phyloP scores from a whole-genome alignment of 1,140 invertebrate species.

The Nautilus pompilius region DNA sequence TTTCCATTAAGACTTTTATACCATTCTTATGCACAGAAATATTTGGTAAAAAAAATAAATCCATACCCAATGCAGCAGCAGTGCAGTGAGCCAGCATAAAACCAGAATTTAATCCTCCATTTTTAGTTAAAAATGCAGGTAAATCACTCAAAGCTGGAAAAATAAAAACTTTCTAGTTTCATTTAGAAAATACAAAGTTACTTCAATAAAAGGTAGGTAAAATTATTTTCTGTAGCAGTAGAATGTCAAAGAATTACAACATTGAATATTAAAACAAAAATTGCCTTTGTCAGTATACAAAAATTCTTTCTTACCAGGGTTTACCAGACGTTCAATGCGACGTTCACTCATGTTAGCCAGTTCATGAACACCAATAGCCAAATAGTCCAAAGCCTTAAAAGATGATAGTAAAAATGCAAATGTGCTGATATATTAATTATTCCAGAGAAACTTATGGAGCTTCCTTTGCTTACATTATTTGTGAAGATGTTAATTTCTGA shows the following conservation, averaged over 20 bases:
- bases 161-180: too few species aligned
- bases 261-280: too few species aligned
- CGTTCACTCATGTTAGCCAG: conserved; percentile 72
- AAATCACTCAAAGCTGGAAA: conserved; percentile 64
- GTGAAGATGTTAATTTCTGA: too few species aligned
- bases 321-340: conserved; percentile 68
- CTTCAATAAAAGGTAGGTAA: neutral
- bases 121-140: conserved; percentile 69
- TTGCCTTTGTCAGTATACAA: neutral
- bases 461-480: too few species aligned
- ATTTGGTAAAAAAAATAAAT: too few species aligned
- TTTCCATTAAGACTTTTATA: too few species aligned
- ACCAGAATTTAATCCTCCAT: conserved; percentile 73
- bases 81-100: conserved; percentile 77
- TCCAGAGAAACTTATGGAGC: too few species aligned
- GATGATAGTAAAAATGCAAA: too few species aligned
- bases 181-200: neutral
- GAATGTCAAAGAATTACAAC: neutral
- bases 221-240: neutral
- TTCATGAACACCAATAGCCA: conserved; percentile 73
- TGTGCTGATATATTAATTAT: too few species aligned
- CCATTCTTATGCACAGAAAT: too few species aligned
- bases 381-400: conserved; percentile 64
- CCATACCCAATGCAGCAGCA: conserved; percentile 66
- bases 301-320: conserved; percentile 61